Conservation (phyloP, 2,797 vertebrate genomes). For the Amblyraja radiata region DNA sequence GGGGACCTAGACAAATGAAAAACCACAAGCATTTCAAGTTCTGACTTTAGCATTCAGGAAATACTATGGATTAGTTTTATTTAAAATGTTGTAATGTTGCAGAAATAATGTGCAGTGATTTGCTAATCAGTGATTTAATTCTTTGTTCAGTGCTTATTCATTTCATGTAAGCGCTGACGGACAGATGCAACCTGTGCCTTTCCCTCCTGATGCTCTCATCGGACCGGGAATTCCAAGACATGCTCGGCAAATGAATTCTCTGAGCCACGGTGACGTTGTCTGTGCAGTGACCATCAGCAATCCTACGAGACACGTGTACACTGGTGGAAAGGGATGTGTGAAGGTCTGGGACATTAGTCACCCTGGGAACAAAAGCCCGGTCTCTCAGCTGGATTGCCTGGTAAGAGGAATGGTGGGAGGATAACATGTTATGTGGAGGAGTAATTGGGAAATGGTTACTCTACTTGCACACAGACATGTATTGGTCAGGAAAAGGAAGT, state of each 20-base stretch:
- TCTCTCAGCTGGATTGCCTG: slow-evolving; percentile 88
- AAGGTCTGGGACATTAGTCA: slow-evolving; percentile 83
- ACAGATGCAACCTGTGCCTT: slow-evolving; percentile 74
- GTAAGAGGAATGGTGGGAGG: slow-evolving; percentile 54
- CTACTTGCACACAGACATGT: neutral
- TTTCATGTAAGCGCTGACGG: slow-evolving; percentile 73
- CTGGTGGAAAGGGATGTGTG: slow-evolving; percentile 61
- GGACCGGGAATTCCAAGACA: slow-evolving; percentile 69
- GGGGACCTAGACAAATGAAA: neutral
- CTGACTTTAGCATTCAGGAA: neutral
- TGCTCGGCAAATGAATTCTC: slow-evolving; percentile 71
- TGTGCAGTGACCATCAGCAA: slow-evolving; percentile 75
- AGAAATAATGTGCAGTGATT: neutral
- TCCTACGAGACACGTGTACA: slow-evolving; percentile 65
- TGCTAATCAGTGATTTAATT: slow-evolving; percentile 13
- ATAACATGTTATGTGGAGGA: neutral
- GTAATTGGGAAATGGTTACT: neutral
- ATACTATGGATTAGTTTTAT: neutral
- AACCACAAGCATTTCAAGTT: neutral
- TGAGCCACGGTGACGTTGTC: slow-evolving; percentile 68
- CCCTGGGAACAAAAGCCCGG: slow-evolving; percentile 85
- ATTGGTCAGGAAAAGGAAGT: neutral
- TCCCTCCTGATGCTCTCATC: slow-evolving; percentile 68
- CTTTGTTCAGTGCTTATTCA: slow-evolving; percentile 62
- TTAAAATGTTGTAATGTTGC: neutral